Conservation (phyloP, 1,140 invertebrate genomes). For the Heliconius melpomene region DNA sequence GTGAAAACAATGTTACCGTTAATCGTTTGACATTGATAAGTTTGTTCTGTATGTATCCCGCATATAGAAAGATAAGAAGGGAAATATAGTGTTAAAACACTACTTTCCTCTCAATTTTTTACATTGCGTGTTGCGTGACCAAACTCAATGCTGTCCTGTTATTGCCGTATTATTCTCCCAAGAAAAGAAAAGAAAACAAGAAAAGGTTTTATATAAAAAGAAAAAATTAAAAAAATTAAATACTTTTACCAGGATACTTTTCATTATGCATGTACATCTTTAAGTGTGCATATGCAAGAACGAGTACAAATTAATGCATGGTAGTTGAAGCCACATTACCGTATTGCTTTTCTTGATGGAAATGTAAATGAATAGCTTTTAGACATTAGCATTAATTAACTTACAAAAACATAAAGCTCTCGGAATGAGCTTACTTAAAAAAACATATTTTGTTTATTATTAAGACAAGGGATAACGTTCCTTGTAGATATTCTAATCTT, state of each 20-base stretch:
- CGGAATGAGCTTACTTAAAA: not conserved
- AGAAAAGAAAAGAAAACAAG: too few relatives aligned
- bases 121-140: too few relatives aligned
- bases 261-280: not conserved
- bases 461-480: not conserved
- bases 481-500: not conserved
- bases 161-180: too few relatives aligned
- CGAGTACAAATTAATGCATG: not conserved
- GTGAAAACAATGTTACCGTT: not conserved
- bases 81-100: not conserved
- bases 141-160: too few relatives aligned
- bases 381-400: not conserved
- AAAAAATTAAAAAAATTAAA: not conserved
- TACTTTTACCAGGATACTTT: not conserved
- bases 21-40: too few relatives aligned
- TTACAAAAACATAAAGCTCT: not conserved
- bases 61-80: too few relatives aligned
- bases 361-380: conserved; percentile 3
- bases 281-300: not conserved
- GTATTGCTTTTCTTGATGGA: not conserved
- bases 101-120: too few relatives aligned
- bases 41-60: not conserved
- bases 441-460: not conserved
- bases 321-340: not conserved
- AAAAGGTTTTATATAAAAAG: too few relatives aligned